Percentiles rank a stretch among this genome's conserved stretches.
These are phyloP conservation scores for Cosmia pyralina DNA, from an alignment of 2,888 invertebrate species.

Conservation along the genomic window DNA sequence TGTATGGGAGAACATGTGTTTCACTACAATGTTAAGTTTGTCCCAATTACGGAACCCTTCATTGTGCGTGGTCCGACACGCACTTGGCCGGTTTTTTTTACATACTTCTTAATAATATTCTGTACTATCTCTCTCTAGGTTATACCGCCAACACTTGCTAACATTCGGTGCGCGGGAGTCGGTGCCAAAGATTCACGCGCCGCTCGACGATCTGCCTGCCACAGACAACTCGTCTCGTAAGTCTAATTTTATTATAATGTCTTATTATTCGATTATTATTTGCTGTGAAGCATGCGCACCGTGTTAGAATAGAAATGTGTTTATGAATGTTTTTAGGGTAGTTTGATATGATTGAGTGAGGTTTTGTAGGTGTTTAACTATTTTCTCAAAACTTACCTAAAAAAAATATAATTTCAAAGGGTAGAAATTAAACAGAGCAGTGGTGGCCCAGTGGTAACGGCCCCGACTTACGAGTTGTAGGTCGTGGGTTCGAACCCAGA, in stretches of 20 bases:
- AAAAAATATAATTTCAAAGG: not conserved
- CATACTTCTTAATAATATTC: not conserved
- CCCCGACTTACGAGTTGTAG: no score
- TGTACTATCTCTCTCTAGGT: conserved; percentile 70
- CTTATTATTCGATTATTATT: conserved; percentile 12
- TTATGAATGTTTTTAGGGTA: conserved; percentile 6
- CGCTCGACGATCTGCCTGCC: conserved; percentile 80
- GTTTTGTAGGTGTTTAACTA: not conserved
- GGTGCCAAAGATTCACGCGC: conserved; percentile 83
- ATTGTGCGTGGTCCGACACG: no score
- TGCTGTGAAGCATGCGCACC: conserved; percentile 36
- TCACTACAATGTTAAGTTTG: no score
- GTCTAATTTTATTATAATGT: conserved; percentile 58
- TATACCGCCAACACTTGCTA: conserved; percentile 94
- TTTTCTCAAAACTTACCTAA: no score
- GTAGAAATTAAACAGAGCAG: no score
- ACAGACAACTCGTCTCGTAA: conserved; percentile 84
- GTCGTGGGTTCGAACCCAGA: no score
- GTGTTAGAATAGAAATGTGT: conserved; percentile 11
- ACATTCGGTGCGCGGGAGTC: conserved; percentile 91
- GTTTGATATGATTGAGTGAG: conserved; percentile 5
- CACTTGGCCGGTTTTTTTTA: no score
- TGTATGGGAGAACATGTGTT: no score
- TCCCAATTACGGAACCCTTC: no score
- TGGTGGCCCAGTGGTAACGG: no score